These are phyloP conservation scores for Lasius fuliginosus DNA, from an alignment of 2,888 invertebrate genomes.

Conservation along the genomic window DNA sequence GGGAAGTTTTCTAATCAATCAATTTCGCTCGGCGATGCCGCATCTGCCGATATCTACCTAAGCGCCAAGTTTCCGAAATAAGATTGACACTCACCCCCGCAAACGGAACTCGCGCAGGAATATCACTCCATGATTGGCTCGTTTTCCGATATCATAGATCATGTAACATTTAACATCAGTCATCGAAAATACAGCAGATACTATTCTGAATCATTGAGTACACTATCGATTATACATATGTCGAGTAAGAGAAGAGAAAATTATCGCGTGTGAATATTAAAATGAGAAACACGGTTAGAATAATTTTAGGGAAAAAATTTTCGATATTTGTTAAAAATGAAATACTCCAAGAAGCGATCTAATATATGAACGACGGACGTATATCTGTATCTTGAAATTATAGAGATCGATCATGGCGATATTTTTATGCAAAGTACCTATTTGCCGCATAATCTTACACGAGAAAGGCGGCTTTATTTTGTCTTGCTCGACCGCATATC, in stretches of 20 bases:
- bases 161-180: not conserved
- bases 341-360: not conserved
- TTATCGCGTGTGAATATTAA: not conserved
- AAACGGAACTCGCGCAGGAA: constrained; percentile 12
- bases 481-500: constrained; percentile 33
- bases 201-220: not conserved
- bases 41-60: constrained; percentile 68
- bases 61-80: constrained; percentile 51
- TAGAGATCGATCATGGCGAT: constrained; percentile 2
- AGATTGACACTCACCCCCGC: constrained; percentile 47
- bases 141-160: constrained; percentile 8
- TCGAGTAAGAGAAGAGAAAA: not conserved
- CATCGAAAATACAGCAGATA: not conserved
- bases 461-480: constrained; percentile 48
- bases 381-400: not conserved
- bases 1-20: constrained; percentile 74
- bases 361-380: not conserved
- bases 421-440: constrained; percentile 14
- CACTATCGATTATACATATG: not conserved
- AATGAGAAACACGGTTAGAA: not conserved
- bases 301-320: not conserved
- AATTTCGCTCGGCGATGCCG: constrained; percentile 69
- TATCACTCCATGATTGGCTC: constrained; percentile 5
- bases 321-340: not conserved
- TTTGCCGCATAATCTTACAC: constrained; percentile 40